Conservation (phyloP, 2,113 vertebrate species). For the Mormoops blainvillei region DNA sequence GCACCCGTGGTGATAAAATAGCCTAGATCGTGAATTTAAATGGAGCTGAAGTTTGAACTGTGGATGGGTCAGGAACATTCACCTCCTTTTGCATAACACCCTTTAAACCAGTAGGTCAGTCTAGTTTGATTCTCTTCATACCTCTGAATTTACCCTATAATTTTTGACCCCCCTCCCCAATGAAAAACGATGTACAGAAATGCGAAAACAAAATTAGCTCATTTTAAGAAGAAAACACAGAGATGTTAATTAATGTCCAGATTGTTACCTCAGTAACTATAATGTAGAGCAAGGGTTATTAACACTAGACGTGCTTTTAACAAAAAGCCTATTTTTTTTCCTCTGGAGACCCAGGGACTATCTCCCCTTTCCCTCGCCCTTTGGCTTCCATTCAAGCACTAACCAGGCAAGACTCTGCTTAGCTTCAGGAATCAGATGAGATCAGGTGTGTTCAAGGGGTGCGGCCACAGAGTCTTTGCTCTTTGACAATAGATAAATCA, state of each 20-base stretch:
- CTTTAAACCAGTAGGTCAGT: neutral
- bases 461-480: neutral
- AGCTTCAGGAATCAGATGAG: neutral
- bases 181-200: constrained; percentile 11
- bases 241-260: neutral
- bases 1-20: neutral
- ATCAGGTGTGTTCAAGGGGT: neutral
- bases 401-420: neutral
- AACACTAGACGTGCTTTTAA: neutral
- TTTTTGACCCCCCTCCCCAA: neutral
- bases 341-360: neutral
- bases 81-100: neutral
- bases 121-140: constrained; percentile 33
- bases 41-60: neutral
- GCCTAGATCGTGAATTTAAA: neutral
- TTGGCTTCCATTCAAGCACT: neutral
- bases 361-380: neutral
- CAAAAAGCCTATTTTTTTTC: neutral
- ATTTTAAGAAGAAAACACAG: neutral
- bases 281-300: neutral
- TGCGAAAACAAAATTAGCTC: neutral
- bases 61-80: neutral
- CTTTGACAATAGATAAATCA: neutral
- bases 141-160: constrained; percentile 50
- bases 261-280: neutral